Base-by-base conservation (phyloP, 2,888 invertebrate genomes). In the Vesta saturnalis region DNA sequence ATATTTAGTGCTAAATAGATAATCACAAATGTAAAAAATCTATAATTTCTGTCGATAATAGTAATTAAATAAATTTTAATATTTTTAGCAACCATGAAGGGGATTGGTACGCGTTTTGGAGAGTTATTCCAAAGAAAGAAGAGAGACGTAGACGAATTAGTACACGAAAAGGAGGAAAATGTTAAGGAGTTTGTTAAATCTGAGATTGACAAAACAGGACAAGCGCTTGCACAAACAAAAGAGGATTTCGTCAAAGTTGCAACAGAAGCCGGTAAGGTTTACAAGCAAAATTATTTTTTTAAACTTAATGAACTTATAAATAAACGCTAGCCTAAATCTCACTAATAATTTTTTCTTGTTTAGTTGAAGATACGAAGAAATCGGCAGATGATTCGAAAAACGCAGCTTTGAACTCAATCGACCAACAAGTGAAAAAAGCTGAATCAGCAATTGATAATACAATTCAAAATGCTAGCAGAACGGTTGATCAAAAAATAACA, bases 61-160 rank as follows among this genome's bases (percentile, higher is more conserved):
- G n/a, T 55, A 55, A 14, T 15, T 52, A 15, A 4, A 19, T 16
- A 15, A n/a, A n/a, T 43, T 60, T 39, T 8, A 12, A 19, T 43
- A n/a, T 57, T 55, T 56, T 43, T 83, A 91, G 90, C 90, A 73
- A 91, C 91, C 71, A 85, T 92, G 83, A 90, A 89, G 84, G 91
- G 87, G 85, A 86, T 92, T 79, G 91, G 92, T 69, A 90, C 89
- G 82, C 90, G 91, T 84, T 91, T 92, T 18, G 90, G 90, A 71
- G 89, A 89, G 60, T 85, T 92, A 73, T 91, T 92, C 83, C 88
- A 90, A 64, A 87, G 87, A 74, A 92, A 91, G 85, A 92, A 92
- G 87, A 90, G 90, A 79, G 92, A 92, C 78, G 89, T 87, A 0
- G 89, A 88, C 71, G 88, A 90, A 77, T 81, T 90, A 70, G 89